A percentile compares a stretch with the other conserved stretches of the same genome.
These are phyloP conservation scores for Antigone vipio DNA, from an alignment of 2,113 vertebrate species.

Conservation along the genomic window DNA sequence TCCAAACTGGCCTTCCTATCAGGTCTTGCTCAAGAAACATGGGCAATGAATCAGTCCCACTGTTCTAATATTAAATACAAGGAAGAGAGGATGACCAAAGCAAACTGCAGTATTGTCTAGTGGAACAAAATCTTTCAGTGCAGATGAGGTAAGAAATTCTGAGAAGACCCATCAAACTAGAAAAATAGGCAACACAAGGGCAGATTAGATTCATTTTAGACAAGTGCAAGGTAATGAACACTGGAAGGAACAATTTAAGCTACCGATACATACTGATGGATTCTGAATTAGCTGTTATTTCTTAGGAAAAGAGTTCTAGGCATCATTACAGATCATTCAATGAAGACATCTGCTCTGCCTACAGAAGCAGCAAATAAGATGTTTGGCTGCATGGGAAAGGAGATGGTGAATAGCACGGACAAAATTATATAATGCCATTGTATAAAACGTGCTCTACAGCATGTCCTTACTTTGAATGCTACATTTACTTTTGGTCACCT, in stretches of 20 bases:
- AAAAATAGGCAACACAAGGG: not conserved
- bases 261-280: not conserved
- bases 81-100: not conserved
- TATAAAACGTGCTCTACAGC: not conserved
- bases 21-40: not conserved
- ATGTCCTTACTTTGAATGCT: not conserved
- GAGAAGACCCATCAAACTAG: not conserved
- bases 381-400: not conserved
- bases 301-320: not conserved
- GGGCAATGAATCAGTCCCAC: not conserved
- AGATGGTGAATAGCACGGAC: not conserved
- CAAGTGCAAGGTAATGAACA: constrained; percentile 7
- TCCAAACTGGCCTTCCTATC: not conserved
- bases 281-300: constrained; percentile 43
- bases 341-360: not conserved
- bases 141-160: not conserved
- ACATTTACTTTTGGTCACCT: not conserved
- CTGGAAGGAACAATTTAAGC: constrained; percentile 32
- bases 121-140: not conserved
- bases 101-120: not conserved
- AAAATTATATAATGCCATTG: not conserved
- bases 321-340: constrained; percentile 19
- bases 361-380: not conserved
- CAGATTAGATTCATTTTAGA: constrained; percentile 28
- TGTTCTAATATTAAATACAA: not conserved